Evolutionary conservation across 1,140 invertebrate species (phyloP), one percentile per base, ranked within the genome.

Genomic region (Drosophila ogumai): DNA sequence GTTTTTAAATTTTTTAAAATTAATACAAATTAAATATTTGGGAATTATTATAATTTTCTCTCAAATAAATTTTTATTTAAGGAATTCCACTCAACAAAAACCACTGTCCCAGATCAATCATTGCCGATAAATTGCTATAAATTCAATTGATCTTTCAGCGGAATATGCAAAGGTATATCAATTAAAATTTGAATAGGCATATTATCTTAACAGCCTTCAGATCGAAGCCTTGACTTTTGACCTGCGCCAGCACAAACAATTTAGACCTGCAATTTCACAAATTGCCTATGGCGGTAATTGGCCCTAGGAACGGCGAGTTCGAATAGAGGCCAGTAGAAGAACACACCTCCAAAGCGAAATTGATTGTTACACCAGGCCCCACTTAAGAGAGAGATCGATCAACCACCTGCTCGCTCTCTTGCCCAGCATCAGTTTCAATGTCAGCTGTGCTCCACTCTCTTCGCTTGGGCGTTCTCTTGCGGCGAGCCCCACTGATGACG

Each of bases 181-280:
- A 54, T 54, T 54, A 54, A 22, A 38, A 22, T 40, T 56, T 56
- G 54, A 56, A 56, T 56, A 25, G 19, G 34, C 34, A 41, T 41
- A 46, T 68, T 38, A 36, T 36, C 19, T 46, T 34, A 50, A 47
- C 19, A 63, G 32, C n/a, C 43, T 36, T 40, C 50, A 50, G 71
- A 72, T 72, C 60, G 52, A 12, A 55, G 22, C 72, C 74, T 75
- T 69, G 79, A 75, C 61, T 59, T 41, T 44, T 68, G 79, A 79
- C 82, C 78, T 66, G 55, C 28, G 38, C 46, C 77, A 81, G 81
- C 55, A 76, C 13, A 54, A 52, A 19, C 59, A 78, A 78, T 81
- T 78, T 44, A 78, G n/a, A 25, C 28, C 13, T 63, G 13, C 52
- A 60, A 64, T 58, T 69, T 52, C 8, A 38, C 50, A 71, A 79